Percentiles rank a stretch among this genome's conserved stretches.
These are phyloP conservation scores for Pachypsylla venusta DNA, from an alignment of 1,140 invertebrate species.

Conservation along the genomic window DNA sequence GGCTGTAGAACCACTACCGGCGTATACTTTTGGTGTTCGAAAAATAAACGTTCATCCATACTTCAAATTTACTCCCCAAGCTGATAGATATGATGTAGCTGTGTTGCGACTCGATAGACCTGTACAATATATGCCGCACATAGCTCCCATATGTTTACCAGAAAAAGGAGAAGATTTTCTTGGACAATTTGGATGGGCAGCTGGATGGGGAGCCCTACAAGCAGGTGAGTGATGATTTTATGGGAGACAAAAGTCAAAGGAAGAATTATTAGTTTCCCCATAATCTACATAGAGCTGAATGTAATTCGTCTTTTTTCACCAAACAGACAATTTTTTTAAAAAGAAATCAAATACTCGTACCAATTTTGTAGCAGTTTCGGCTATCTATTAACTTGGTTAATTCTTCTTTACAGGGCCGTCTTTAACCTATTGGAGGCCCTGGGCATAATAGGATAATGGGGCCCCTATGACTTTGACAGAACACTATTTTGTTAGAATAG, in stretches of 20 bases:
- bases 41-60: conserved; percentile 83
- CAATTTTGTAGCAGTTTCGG: no score
- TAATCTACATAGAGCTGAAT: not conserved
- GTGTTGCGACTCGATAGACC: conserved; percentile 74
- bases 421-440: no score
- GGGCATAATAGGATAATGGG: no score
- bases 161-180: conserved; percentile 78
- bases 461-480: no score
- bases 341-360: no score
- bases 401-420: no score
- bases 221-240: conserved; percentile 34
- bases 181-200: conserved; percentile 79
- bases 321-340: no score
- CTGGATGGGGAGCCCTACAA: conserved; percentile 86
- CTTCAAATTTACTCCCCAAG: conserved; percentile 83
- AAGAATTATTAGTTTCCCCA: no score
- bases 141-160: conserved; percentile 82
- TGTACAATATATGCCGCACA: conserved; percentile 79
- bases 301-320: no score
- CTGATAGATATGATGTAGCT: conserved; percentile 73
- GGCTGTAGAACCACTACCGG: conserved; percentile 71
- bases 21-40: conserved; percentile 76
- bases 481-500: no score
- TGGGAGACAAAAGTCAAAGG: no score
- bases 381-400: no score